A percentile compares a stretch with the other conserved stretches of the same genome.
These are phyloP conservation scores for Brienomyrus brachyistius DNA, from an alignment of 2,113 vertebrate genomes.

Conservation along the genomic window DNA sequence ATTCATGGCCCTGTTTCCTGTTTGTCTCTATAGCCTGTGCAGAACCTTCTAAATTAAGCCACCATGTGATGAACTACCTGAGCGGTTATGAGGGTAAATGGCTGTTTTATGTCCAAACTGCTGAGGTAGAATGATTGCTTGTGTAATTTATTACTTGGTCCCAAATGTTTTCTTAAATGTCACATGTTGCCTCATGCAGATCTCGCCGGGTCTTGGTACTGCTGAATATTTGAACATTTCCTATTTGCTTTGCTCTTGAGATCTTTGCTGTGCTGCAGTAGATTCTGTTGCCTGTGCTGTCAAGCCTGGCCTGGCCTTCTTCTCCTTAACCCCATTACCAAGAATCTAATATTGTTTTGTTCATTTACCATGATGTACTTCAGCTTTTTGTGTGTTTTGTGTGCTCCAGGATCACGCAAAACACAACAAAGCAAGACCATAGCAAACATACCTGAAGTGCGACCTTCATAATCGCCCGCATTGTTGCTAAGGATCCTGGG, in stretches of 20 bases:
- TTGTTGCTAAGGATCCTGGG: not conserved
- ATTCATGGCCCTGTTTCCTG: not conserved
- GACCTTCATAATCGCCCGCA: not conserved
- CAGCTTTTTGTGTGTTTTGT: too few relatives aligned
- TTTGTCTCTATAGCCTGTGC: not conserved
- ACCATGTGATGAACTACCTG: not conserved
- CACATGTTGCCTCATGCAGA: not conserved
- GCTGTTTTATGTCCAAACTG: not conserved
- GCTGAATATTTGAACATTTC: not conserved
- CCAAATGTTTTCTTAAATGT: not conserved
- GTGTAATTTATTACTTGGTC: not conserved
- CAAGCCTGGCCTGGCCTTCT: not conserved
- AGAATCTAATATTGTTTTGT: not conserved
- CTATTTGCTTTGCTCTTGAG: not conserved
- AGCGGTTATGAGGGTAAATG: not conserved
- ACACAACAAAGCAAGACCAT: not conserved
- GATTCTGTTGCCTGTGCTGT: not conserved
- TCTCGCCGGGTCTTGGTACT: not conserved
- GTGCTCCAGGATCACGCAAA: not conserved
- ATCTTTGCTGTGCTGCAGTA: not conserved
- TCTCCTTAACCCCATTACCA: not conserved
- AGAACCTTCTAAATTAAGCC: slow-evolving; percentile 1
- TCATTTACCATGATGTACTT: not conserved
- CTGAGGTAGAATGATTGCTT: not conserved
- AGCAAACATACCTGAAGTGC: not conserved